Percentiles rank a stretch among this genome's conserved stretches.
phyloP scores from a whole-genome alignment of 1,140 invertebrate species.

The Pantala flavescens region DNA sequence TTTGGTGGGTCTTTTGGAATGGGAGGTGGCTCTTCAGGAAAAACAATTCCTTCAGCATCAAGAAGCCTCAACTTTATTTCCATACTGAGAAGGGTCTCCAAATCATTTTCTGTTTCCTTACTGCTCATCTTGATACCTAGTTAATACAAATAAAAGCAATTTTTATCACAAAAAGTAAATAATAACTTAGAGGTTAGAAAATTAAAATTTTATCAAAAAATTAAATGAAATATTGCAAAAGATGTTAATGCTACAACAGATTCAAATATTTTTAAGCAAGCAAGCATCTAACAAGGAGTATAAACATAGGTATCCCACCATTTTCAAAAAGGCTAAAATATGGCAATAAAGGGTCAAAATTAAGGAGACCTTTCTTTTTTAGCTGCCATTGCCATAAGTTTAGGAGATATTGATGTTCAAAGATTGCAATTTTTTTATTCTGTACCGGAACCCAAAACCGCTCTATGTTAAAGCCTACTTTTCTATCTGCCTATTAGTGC shows the following conservation, averaged over 20 bases:
- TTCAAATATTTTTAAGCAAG: background rate
- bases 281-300: no score
- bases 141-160: background rate
- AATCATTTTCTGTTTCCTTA: constrained; percentile 75
- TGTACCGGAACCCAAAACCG: no score
- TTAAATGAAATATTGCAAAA: constrained; percentile 15
- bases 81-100: constrained; percentile 87
- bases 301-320: no score
- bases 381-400: no score
- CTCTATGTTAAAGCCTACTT: no score
- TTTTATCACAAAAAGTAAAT: background rate
- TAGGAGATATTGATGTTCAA: no score
- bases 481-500: no score
- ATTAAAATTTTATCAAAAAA: constrained; percentile 9
- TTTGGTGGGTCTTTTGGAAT: constrained; percentile 81
- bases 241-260: background rate
- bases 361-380: no score
- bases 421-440: no score
- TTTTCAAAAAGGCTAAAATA: no score
- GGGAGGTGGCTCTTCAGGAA: constrained; percentile 82
- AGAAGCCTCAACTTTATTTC: constrained; percentile 89
- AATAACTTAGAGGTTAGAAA: constrained; percentile 11
- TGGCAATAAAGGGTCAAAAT: no score
- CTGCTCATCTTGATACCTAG: constrained; percentile 80
- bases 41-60: constrained; percentile 89